Base-by-base conservation (phyloP, 2,888 invertebrate genomes). In the Pyrocoelia pectoralis region DNA sequence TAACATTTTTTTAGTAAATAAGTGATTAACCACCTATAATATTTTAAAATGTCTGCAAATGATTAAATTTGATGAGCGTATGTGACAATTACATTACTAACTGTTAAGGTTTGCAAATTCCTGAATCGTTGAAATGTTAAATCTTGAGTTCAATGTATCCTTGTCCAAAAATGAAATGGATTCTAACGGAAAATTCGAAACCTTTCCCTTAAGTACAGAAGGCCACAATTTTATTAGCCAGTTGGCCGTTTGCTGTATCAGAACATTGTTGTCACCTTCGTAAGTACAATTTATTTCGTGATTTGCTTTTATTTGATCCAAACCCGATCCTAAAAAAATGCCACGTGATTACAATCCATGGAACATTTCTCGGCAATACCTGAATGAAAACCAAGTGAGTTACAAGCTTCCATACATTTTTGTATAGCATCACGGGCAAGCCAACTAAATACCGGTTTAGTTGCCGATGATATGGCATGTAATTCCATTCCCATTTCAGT, bases 351-450 rank as follows among this genome's bases (percentile, higher is more conserved):
- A 24, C 6, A 3, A 24, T 3, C 24, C 24, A 6, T 24, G 3
- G 4, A 24, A 24, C 40, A 40, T 12, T 4, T 40, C 5, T 28
- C 29, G 29, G 29, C 29, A 28, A 61, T 76, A 88, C 89, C 87
- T 82, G 88, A 89, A 1, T 92, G 80, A 77, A 96, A 98, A 0
- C 98, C 98, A 81, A 98, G 97, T 6, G 98, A 97, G 1, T 96
- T 98, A 77, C 97, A 97, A 0, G 94, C 92, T 82, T 97, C 97
- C 61, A 98, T 84, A 73, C 94, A 94, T 81, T 95, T 94, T 83
- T 97, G 97, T 68, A 97, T 92, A 14, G 89, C 93, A 82, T 95
- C 94, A 40, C 93, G 85, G 19, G 93, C 89, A 1, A 88, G 80
- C 98, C 97, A 98, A 0, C 94, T 89, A 70, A 91, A 88, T 12